Evolutionary conservation across 2,797 vertebrate genomes (phyloP).

Genomic region (Anniella stebbinsi): DNA sequence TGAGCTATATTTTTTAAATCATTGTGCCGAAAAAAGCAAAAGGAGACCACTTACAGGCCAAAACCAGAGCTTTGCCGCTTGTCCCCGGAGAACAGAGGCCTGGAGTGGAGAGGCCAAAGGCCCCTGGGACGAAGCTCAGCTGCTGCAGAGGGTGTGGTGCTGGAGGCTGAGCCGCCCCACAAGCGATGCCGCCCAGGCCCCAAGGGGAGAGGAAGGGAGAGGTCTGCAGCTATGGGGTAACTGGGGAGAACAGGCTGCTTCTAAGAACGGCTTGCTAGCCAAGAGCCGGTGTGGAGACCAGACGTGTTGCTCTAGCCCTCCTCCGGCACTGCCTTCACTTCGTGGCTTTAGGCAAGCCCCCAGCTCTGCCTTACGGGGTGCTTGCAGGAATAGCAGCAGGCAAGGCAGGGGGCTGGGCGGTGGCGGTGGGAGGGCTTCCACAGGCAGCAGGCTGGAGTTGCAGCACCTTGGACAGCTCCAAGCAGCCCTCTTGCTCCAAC

Average conservation of each 20-base stretch:
- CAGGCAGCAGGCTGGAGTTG: not conserved
- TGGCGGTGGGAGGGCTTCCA: not conserved
- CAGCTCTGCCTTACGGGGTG: not conserved
- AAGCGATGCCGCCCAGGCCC: not conserved
- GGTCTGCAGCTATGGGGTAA: no score
- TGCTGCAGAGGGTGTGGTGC: not conserved
- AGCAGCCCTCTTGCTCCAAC: not conserved
- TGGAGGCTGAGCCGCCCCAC: not conserved
- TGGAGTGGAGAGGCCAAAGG: not conserved
- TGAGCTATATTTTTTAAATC: slow-evolving; percentile 55
- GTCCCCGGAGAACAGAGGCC: not conserved
- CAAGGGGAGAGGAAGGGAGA: not conserved
- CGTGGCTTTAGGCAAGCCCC: not conserved
- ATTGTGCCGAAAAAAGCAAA: not conserved
- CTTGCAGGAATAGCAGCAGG: no score
- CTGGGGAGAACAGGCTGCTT: not conserved
- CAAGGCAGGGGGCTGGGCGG: no score
- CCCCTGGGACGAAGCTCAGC: not conserved
- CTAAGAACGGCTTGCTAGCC: not conserved
- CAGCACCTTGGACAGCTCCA: slow-evolving; percentile 22
- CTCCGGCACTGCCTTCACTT: no score
- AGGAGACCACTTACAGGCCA: not conserved
- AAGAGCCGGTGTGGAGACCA: not conserved
- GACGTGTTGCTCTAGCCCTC: not conserved
- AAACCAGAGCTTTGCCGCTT: not conserved